Percentiles rank a stretch among this genome's conserved stretches.
These are phyloP conservation scores for Campylomormyrus numenius DNA, from an alignment of 2,113 vertebrate species.

Conservation along the genomic window DNA sequence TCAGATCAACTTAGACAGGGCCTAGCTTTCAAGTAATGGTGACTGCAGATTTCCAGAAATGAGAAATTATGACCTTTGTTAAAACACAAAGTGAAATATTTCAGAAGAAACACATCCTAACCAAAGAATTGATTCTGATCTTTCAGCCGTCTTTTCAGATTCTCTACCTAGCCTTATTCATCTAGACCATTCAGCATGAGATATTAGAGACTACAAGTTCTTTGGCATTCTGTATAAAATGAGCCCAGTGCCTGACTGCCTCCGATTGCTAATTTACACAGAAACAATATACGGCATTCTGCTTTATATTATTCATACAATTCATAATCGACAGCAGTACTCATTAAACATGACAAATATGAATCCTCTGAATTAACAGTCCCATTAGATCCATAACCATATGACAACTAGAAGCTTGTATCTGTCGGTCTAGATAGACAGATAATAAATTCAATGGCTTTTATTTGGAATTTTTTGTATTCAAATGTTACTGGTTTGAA, in stretches of 20 bases:
- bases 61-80: background rate
- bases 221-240: background rate
- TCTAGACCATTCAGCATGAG: background rate
- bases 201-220: background rate
- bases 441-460: background rate
- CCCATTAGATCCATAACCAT: background rate
- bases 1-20: background rate
- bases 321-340: background rate
- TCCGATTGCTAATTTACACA: background rate
- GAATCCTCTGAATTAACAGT: background rate
- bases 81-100: background rate
- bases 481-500: background rate
- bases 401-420: background rate
- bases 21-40: background rate
- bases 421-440: background rate
- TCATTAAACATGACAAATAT: background rate
- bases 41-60: background rate
- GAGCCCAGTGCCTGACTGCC: background rate
- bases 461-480: background rate
- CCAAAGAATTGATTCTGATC: background rate
- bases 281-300: background rate
- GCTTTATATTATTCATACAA: background rate
- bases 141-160: constrained; percentile 31
- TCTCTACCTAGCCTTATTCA: background rate
- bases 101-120: background rate